Conservation (phyloP, 2,888 invertebrate species). For the Balanococcus diminutus region DNA sequence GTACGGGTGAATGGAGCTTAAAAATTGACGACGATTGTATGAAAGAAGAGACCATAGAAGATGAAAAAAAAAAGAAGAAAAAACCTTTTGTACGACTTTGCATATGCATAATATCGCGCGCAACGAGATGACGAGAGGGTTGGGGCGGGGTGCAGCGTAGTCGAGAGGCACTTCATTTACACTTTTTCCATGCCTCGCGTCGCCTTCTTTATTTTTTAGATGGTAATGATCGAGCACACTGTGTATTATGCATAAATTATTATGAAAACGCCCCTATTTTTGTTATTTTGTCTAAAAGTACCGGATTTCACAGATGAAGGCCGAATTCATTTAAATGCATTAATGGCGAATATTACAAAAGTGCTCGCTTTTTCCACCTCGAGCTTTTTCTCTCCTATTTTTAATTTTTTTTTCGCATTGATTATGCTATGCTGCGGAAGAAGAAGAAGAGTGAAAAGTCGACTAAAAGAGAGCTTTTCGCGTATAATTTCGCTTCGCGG, state of each 20-base stretch:
- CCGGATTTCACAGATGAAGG: constrained; percentile 29
- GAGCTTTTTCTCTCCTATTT: constrained; percentile 19
- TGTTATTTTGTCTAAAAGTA: constrained; percentile 41
- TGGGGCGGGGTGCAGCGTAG: neutral
- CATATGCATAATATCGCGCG: constrained; percentile 50
- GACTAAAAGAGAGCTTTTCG: neutral
- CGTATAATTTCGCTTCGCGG: neutral
- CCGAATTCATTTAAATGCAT: constrained; percentile 50
- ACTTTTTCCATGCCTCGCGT: constrained; percentile 34
- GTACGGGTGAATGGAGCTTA: constrained; percentile 51
- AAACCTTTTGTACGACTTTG: constrained; percentile 50
- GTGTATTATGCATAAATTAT: constrained; percentile 48
- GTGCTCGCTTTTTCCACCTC: constrained; percentile 42
- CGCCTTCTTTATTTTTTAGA: neutral
- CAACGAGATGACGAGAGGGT: neutral
- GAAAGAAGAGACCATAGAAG: constrained; percentile 42
- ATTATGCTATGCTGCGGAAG: constrained; percentile 41
- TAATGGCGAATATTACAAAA: constrained; percentile 51
- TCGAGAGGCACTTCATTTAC: constrained; percentile 51
- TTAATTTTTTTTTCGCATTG: constrained; percentile 10
- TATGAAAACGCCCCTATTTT: constrained; percentile 48
- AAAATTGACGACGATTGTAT: constrained; percentile 51
- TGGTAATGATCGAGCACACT: constrained; percentile 47
- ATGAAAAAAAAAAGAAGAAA: constrained; percentile 22
- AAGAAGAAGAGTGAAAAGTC: neutral